Percentiles rank a stretch among this genome's conserved stretches.
These are phyloP conservation scores for Pseudomyrmex flavicornis DNA, from an alignment of 1,140 invertebrate genomes.

Conservation along the genomic window DNA sequence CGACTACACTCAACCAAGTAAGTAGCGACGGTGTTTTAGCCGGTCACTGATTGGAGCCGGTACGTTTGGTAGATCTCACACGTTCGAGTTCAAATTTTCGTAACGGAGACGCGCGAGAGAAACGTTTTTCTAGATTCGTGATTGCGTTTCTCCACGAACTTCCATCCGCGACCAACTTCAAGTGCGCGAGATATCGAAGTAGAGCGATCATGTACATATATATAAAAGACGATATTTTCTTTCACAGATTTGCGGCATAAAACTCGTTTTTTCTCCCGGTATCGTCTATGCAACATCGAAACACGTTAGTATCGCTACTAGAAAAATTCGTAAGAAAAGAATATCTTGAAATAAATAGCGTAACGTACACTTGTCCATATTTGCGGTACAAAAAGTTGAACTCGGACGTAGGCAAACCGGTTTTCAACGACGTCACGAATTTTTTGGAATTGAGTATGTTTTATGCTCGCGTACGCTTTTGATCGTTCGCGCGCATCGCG, in stretches of 20 bases:
- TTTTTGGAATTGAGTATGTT: too few species aligned
- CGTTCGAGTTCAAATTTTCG: not conserved
- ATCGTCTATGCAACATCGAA: too few species aligned
- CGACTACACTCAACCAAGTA: slow-evolving; percentile 80
- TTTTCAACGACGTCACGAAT: not conserved
- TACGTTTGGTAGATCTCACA: not conserved
- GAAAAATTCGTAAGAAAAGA: too few species aligned
- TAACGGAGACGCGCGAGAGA: not conserved
- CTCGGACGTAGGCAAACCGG: slow-evolving; percentile 4
- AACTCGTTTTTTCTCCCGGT: not conserved
- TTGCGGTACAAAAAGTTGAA: not conserved
- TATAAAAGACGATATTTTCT: too few species aligned
- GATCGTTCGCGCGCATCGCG: not conserved
- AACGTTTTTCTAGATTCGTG: not conserved
- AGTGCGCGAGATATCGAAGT: not conserved
- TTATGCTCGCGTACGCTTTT: too few species aligned
- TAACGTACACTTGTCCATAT: not conserved
- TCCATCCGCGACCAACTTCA: too few species aligned
- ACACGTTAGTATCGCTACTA: too few species aligned
- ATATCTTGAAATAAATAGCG: not conserved
- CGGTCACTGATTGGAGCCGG: slow-evolving; percentile 4
- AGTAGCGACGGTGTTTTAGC: not conserved
- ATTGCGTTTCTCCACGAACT: not conserved
- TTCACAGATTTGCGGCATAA: too few species aligned
- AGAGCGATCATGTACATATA: too few species aligned